These are phyloP conservation scores for Coptotermes formosanus DNA, from an alignment of 1,140 invertebrate genomes.

Conservation along the genomic window DNA sequence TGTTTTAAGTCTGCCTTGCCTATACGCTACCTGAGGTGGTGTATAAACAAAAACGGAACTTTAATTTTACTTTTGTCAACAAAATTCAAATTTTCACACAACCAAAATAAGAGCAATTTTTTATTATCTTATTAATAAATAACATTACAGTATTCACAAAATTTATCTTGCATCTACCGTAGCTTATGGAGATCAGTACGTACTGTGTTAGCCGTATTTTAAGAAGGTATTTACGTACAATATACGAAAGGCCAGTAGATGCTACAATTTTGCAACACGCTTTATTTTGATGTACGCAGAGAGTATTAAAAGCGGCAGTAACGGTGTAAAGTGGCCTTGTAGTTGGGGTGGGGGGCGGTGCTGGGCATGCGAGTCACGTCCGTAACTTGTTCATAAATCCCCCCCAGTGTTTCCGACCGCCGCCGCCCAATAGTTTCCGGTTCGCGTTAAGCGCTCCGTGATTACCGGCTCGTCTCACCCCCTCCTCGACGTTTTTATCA, in stretches of 20 bases:
- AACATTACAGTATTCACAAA: not conserved
- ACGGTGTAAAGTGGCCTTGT: not conserved
- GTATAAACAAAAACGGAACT: no score
- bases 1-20: no score
- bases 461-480: not conserved
- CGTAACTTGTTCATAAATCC: slow-evolving; percentile 18
- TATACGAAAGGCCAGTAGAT: not conserved
- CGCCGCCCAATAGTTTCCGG: slow-evolving; percentile 5
- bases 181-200: not conserved
- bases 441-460: slow-evolving; percentile 12
- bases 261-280: not conserved
- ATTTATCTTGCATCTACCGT: not conserved
- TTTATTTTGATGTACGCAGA: not conserved
- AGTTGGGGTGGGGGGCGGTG: not conserved
- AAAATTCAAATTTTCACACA: no score
- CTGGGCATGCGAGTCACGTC: not conserved
- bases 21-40: no score
- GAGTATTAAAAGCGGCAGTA: not conserved
- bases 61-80: no score
- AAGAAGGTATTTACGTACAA: not conserved
- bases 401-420: not conserved
- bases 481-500: not conserved
- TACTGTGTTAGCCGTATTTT: not conserved
- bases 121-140: no score
- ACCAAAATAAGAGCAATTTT: no score